These are phyloP conservation scores for Ichneumoninae sp. DNA, from an alignment of 2,888 invertebrate genomes.

Conservation along the genomic window DNA sequence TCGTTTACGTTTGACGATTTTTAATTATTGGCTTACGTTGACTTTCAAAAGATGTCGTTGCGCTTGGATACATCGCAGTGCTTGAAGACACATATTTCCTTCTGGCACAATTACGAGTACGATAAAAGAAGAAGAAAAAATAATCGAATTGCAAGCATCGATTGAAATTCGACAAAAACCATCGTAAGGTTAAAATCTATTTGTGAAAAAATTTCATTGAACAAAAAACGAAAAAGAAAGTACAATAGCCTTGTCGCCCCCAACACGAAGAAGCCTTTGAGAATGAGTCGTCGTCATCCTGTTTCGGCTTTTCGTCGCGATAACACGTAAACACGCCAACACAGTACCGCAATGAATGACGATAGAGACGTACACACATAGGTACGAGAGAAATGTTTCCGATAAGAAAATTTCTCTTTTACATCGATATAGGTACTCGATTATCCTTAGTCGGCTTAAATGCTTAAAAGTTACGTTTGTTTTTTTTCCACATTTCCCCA, in stretches of 20 bases:
- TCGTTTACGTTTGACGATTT: conserved; percentile 39
- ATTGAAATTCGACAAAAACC: neutral
- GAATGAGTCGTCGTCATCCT: neutral
- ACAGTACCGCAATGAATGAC: conserved; percentile 34
- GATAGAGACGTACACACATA: conserved; percentile 33
- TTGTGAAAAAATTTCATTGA: conserved; percentile 1
- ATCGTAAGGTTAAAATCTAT: neutral
- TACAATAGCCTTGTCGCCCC: conserved; percentile 49
- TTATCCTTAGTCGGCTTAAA: conserved; percentile 50
- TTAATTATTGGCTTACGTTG: conserved; percentile 40
- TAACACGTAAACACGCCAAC: conserved; percentile 22
- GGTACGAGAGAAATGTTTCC: conserved; percentile 45
- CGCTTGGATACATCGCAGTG: conserved; percentile 11
- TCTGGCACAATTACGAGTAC: conserved; percentile 20
- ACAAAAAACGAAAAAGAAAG: conserved; percentile 30
- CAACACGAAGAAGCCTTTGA: neutral
- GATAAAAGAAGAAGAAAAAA: neutral
- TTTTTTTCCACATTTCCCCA: conserved; percentile 18
- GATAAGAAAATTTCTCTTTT: conserved; percentile 28
- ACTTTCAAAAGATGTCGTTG: conserved; percentile 54
- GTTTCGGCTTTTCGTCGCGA: neutral
- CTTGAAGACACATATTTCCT: conserved; percentile 11
- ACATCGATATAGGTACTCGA: conserved; percentile 49
- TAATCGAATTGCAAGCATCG: neutral
- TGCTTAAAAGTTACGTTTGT: conserved; percentile 57